Conservation (phyloP, 2,888 invertebrate genomes). For the Epinotia brunnichana region DNA sequence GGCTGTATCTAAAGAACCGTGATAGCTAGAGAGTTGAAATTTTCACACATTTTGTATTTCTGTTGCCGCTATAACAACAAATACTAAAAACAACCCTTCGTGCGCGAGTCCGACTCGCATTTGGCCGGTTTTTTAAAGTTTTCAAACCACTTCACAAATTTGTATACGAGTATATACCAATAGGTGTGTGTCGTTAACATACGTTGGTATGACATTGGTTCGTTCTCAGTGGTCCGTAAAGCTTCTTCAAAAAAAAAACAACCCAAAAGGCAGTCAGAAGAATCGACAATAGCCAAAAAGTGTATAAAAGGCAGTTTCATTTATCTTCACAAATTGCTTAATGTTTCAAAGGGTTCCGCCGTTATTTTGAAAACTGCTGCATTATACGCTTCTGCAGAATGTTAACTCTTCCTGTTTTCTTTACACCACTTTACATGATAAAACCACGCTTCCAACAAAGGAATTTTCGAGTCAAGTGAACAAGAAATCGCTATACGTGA, state of each 20-base stretch:
- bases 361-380: not conserved
- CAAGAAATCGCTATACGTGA: conserved; percentile 67
- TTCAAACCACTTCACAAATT: too few species aligned
- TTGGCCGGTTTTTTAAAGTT: too few species aligned
- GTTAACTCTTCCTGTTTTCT: conserved; percentile 21
- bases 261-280: not conserved
- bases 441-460: conserved; percentile 59
- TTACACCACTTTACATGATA: conserved; percentile 44
- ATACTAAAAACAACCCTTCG: too few species aligned
- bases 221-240: not conserved
- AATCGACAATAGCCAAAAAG: not conserved
- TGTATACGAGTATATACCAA: too few species aligned
- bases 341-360: not conserved
- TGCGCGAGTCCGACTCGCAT: too few species aligned
- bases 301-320: not conserved
- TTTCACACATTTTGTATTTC: too few species aligned
- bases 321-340: not conserved
- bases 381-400: not conserved
- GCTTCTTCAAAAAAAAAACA: not conserved
- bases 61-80: too few species aligned
- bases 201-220: not conserved
- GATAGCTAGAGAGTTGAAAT: too few species aligned
- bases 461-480: conserved; percentile 61
- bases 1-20: too few species aligned
- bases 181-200: too few species aligned